Base-by-base conservation (phyloP, 1,140 invertebrate genomes). In the Zaprionus tsacasi region DNA sequence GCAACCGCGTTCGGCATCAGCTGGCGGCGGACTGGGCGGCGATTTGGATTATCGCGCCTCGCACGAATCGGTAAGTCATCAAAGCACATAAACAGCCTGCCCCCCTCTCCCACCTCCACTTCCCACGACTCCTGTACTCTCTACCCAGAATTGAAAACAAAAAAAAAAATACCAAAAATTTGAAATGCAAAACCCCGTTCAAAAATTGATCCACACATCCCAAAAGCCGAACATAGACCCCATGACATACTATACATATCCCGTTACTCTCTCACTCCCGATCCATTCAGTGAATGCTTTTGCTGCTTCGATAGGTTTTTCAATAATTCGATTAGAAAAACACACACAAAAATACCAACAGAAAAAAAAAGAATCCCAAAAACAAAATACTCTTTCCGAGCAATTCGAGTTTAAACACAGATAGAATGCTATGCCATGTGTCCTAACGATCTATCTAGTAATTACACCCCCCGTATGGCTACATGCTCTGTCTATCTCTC, bases 41-140 rank as follows among this genome's bases (percentile, higher is more conserved):
- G 95, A 96, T 73, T 94, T 95, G 56, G 96, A 97, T 74, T 97
- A 96, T 92, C 94, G 96, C 93, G 94, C 95, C 93, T 94, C 96
- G 79, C 96, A 96, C 93, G 96, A 97, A 94, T 95, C 96, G 93
- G 96, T 97, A 94, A 96, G 96, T 96, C 70, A 48, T 64, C 25
- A 4, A 27, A 30, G 36, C 4, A 12, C 15, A 45, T 43, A 25
- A 43, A n/a, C n/a, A n/a, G n/a, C 10, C 25, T n/a, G 2, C n/a
- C 35, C 33, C 13, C 13, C 15, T 3, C 11, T 12, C 36, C 4
- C 25, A 36, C 27, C 40, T 21, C 13, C 54, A n/a, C 40, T 52
- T 30, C 27, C 54, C 27, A 8, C 30, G 13, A 58, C 66, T 36
- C 30, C 38, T 15, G 1, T 15, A 43, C 7, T 43, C 40, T 43